Conservation (phyloP, 2,113 vertebrate genomes). For the Euleptes europaea region DNA sequence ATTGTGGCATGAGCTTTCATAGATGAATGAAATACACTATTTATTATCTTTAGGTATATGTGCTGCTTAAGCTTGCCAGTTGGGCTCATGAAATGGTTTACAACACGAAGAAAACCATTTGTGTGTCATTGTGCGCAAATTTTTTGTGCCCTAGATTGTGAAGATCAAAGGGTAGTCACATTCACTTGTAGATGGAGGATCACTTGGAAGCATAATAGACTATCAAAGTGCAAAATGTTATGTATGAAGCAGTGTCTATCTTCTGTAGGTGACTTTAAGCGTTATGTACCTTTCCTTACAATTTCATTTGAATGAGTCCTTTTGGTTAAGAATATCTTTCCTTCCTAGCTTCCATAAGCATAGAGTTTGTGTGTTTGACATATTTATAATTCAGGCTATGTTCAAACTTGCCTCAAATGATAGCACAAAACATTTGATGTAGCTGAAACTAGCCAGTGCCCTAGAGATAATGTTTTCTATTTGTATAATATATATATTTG, state of each 20-base stretch:
- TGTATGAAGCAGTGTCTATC: background rate
- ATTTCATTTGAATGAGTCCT: background rate
- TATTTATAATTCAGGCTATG: background rate
- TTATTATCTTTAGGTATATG: background rate
- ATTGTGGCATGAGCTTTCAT: background rate
- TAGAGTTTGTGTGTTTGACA: background rate
- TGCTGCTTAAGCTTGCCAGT: background rate
- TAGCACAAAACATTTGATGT: background rate
- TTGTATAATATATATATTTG: background rate
- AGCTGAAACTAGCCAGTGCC: background rate
- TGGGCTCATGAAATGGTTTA: background rate
- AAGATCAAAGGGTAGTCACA: background rate
- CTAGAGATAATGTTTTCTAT: background rate
- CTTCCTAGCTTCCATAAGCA: slow-evolving; percentile 4
- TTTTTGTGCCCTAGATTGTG: no score
- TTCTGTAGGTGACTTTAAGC: background rate
- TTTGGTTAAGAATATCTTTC: background rate
- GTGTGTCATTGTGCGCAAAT: background rate
- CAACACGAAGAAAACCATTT: background rate
- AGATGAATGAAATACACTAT: background rate
- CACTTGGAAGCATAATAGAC: background rate
- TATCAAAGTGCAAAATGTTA: slow-evolving; percentile 18
- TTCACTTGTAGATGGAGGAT: slow-evolving; percentile 23
- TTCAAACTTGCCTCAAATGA: background rate
- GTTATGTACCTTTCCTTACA: background rate